These are phyloP conservation scores for Callipepla squamata DNA, from an alignment of 2,113 vertebrate species.

Conservation along the genomic window DNA sequence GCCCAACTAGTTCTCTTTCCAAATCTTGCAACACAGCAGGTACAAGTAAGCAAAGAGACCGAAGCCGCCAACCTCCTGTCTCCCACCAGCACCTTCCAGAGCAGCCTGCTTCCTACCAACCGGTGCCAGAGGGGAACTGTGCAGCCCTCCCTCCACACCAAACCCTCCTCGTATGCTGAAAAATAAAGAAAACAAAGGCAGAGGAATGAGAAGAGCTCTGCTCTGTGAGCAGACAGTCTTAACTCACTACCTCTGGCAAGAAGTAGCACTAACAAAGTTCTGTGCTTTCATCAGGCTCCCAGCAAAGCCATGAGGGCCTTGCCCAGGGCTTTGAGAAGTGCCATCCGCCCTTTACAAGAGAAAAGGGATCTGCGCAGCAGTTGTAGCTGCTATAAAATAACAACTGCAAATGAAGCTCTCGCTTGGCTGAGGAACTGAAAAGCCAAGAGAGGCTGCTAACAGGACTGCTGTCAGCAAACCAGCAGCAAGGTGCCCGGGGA, in stretches of 20 bases:
- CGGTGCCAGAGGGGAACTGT: not conserved
- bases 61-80: not conserved
- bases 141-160: not conserved
- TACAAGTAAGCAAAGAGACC: not conserved
- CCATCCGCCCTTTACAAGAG: not conserved
- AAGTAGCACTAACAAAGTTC: not conserved
- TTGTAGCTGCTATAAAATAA: not conserved
- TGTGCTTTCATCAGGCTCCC: not conserved
- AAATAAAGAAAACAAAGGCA: not conserved
- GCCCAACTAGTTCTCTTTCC: accelerated
- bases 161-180: not conserved
- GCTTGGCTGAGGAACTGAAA: not conserved
- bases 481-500: not conserved
- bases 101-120: not conserved
- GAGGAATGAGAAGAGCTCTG: not conserved
- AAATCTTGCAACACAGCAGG: not conserved
- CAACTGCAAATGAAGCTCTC: not conserved
- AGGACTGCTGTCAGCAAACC: not conserved
- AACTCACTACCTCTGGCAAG: not conserved
- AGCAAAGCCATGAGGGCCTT: not conserved
- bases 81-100: not conserved
- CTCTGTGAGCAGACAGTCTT: not conserved
- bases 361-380: not conserved
- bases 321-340: not conserved
- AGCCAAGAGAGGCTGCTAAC: not conserved